Evolutionary conservation across 1,140 invertebrate genomes (phyloP).

Genomic region (Eciton burchellii): DNA sequence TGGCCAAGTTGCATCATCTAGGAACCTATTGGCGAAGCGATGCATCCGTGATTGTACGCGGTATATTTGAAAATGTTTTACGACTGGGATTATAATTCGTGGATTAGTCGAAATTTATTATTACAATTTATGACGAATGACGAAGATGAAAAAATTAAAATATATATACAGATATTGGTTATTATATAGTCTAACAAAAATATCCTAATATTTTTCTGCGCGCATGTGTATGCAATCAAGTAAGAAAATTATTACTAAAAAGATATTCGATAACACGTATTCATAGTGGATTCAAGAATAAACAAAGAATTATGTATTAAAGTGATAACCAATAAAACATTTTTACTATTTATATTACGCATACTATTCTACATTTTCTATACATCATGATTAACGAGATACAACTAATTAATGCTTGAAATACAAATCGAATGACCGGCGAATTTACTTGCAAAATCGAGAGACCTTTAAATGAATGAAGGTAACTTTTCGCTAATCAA

Average conservation of each 20-base stretch:
- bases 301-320: conserved; percentile 34
- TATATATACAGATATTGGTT: not conserved
- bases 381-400: not conserved
- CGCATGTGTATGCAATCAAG: not conserved
- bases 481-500: not conserved
- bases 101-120: not conserved
- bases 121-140: not conserved
- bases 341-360: not conserved
- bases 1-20: not conserved
- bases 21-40: conserved; percentile 19
- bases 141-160: not conserved
- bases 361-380: not conserved
- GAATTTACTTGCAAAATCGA: not conserved
- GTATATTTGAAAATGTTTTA: conserved; percentile 48
- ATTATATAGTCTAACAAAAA: not conserved
- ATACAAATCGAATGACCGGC: not conserved
- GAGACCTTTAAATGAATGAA: not conserved
- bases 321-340: not conserved
- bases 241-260: not conserved
- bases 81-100: not conserved
- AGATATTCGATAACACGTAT: not conserved
- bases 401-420: not conserved
- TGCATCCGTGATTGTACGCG: conserved; percentile 53
- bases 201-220: not conserved
- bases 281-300: not conserved